Base-by-base conservation (phyloP, 2,888 invertebrate genomes). In the Taenaris catops region DNA sequence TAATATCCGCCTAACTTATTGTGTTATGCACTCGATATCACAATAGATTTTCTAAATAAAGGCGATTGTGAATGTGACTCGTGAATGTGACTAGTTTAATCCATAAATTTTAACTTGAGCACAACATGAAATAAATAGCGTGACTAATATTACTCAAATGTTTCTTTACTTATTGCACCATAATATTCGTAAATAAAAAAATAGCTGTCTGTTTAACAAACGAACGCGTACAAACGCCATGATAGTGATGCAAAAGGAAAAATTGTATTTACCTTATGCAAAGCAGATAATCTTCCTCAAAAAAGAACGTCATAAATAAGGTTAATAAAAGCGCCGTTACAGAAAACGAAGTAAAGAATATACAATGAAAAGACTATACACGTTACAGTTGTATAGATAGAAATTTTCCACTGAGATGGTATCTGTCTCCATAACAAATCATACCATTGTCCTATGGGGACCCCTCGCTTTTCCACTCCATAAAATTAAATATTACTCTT, bases 401-500 rank as follows among this genome's bases (percentile, higher is more conserved):
- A 41, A 63, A 60, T 64, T 59, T 64, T 57, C 56, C 54, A 54
- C 52, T 38, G 43, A 64, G 63, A 67, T 60, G 55, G 57, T 67
- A 68, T 63, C 64, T 61, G 53, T 58, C 56, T 43, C 53, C 41
- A 68, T 63, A 66, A 79, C 76, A 79, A 79, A 76, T 78, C 76
- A 76, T 78, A 51, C 61, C 62, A 70, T 76, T 76, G 78, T 78
- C 70, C 61, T 58, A 58, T 48, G 47, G 46, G 52, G 46, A 49
- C 65, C 66, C 68, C 62, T 57, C 55, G 32, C 51, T 52, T 72
- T 80, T 80, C 80, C 79, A 71, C 71, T 62, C 75, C 74, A 80
- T 79, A 73, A 79, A 79, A 76, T 78, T 78, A 75, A 75, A 75
- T 73, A 70, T 74, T 67, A 61, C 61, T 51, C 48, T 53, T 33